Evolutionary conservation across 1,140 invertebrate species (phyloP).

Genomic region (Solen grandis): DNA sequence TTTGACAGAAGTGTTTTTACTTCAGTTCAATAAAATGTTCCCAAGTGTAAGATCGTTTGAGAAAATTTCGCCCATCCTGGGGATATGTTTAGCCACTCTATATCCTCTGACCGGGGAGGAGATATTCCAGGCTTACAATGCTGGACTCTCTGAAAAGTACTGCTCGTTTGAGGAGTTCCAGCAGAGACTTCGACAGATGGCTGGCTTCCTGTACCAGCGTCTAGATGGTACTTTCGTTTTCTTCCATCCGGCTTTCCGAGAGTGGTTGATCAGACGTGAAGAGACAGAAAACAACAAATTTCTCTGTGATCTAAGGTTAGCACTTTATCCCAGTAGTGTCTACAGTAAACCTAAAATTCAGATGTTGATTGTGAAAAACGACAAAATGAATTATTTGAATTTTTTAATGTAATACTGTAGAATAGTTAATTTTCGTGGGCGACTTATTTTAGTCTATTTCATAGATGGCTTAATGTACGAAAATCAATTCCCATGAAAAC

Average conservation of each 20-base stretch:
- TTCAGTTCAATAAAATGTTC: slow-evolving; percentile 96
- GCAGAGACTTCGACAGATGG: slow-evolving; percentile 72
- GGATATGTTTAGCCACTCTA: slow-evolving; percentile 91
- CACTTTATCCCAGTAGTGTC: too few species aligned
- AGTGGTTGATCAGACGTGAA: slow-evolving; percentile 96
- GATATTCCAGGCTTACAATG: slow-evolving; percentile 96
- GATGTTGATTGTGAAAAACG: neutral
- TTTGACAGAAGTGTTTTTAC: slow-evolving; percentile 93
- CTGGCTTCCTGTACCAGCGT: slow-evolving; percentile 92
- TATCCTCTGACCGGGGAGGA: slow-evolving; percentile 94
- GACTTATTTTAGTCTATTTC: too few species aligned
- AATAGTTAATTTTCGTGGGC: too few species aligned
- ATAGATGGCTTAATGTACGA: too few species aligned
- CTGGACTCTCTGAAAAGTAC: slow-evolving; percentile 87
- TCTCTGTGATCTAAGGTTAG: slow-evolving; percentile 86
- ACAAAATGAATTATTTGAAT: slow-evolving; percentile 7
- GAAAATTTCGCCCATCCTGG: slow-evolving; percentile 88
- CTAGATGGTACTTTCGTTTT: slow-evolving; percentile 97
- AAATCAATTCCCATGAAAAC: too few species aligned
- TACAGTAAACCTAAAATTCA: too few species aligned
- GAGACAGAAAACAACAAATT: slow-evolving; percentile 93
- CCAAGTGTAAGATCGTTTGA: slow-evolving; percentile 94
- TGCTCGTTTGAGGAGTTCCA: slow-evolving; percentile 76
- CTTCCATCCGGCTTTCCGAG: slow-evolving; percentile 97
- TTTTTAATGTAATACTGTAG: too few species aligned